These are phyloP conservation scores for Pristiophorus japonicus DNA, from an alignment of 2,113 vertebrate species.

Conservation along the genomic window DNA sequence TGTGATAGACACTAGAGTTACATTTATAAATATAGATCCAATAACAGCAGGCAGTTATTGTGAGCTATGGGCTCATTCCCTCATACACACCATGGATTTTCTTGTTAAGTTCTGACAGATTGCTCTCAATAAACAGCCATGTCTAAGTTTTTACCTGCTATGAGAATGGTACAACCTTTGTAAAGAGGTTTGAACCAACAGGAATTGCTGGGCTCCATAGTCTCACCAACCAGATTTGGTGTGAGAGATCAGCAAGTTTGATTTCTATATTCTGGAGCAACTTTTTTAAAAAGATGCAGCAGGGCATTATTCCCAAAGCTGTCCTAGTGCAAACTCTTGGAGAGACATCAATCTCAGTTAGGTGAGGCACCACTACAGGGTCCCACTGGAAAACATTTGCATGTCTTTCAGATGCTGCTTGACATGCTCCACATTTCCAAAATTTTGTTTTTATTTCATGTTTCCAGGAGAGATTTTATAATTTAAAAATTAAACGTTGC, in stretches of 20 bases:
- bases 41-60: neutral
- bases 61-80: conserved; percentile 28
- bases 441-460: neutral
- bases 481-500: neutral
- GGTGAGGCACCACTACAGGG: neutral
- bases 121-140: neutral
- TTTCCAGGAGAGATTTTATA: neutral
- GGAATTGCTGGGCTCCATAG: no score
- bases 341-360: neutral
- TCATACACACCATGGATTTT: neutral
- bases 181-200: neutral
- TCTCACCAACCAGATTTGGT: neutral
- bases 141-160: neutral
- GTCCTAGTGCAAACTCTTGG: neutral
- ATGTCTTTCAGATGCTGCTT: neutral
- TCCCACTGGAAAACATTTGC: neutral
- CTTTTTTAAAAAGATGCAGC: neutral
- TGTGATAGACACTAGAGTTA: neutral
- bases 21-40: conserved; percentile 20
- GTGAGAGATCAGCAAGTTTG: neutral
- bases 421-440: neutral
- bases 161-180: neutral
- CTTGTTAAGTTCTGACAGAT: neutral
- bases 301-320: neutral
- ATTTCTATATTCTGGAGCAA: neutral